Evolutionary conservation across 2,797 vertebrate genomes (phyloP), one percentile per base, ranked within the genome.

Genomic region (Acanthopagrus latus): DNA sequence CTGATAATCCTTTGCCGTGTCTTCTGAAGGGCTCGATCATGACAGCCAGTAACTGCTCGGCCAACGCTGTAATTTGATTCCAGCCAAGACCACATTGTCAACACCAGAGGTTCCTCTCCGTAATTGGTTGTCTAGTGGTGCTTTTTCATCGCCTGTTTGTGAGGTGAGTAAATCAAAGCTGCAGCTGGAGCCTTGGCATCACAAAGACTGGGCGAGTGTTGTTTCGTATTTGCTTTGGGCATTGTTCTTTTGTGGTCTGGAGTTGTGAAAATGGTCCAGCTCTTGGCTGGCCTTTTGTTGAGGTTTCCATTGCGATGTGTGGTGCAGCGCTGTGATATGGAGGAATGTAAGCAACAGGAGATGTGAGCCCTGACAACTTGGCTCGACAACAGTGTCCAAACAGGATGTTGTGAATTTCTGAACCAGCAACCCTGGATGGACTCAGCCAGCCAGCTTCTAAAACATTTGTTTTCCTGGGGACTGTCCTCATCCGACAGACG

Each of bases 1-100:
- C 77, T 44, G 71, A 74, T 88, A 84, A 91, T 88, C 84, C 67
- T 73, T 76, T 20, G 14, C 52, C 13, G 44, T 60, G 81, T 88
- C 71, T 71, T 84, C 68, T 80, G 74, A 59, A 59, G 71, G 56
- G 54, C 43, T 78, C 80, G 66, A 78, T 80, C 67, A 4, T 20
- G 71, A 76, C 86, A 68, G 85, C 75, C 71, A 43, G 74, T 21
- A 43, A 27, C 44, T 17, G 14, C 68, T 78, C 64, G 5, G 69
- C 71, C 78, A 76, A 64, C 62, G 48, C 81, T 65, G 69, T 82
- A 51, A 86, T 88, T 80, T 74, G 46, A 81, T 73, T 89, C 79
- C 69, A 80, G 76, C 73, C 74, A 46, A 78, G 79, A 77, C 73
- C 84, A 74, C 54, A 64, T 60, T 74, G 82, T 89, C 81, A 85